These are phyloP conservation scores for Ceuthmochares aereus DNA, from an alignment of 2,113 vertebrate genomes.

Conservation along the genomic window DNA sequence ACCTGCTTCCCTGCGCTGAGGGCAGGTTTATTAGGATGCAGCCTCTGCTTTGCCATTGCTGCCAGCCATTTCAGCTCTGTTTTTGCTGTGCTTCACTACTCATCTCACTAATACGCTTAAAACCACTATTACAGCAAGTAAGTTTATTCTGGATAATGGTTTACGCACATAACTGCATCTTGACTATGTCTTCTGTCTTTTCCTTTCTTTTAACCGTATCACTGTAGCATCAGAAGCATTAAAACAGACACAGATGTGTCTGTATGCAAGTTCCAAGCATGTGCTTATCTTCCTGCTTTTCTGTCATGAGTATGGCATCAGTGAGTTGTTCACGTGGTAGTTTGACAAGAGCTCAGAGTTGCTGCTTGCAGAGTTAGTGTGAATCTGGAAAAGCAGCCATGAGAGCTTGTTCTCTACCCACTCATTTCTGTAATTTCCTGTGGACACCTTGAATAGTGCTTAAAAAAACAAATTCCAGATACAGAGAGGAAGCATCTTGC, in stretches of 20 bases:
- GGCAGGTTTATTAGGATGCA: background rate
- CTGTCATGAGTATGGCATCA: background rate
- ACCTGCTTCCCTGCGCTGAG: background rate
- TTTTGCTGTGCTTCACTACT: background rate
- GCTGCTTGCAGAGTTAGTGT: background rate
- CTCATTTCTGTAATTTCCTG: background rate
- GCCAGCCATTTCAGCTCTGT: background rate
- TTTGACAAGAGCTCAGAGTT: background rate
- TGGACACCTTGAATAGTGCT: background rate
- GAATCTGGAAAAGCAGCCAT: background rate
- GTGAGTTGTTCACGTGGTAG: background rate
- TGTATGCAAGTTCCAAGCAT: fast-evolving
- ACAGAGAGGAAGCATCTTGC: background rate
- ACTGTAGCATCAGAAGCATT: background rate
- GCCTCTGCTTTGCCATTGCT: background rate
- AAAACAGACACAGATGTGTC: background rate
- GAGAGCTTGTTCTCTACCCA: background rate
- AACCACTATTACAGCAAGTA: background rate
- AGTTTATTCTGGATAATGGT: background rate
- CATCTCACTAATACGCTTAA: background rate
- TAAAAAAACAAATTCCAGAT: background rate
- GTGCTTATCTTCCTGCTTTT: background rate
- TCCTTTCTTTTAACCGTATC: background rate
- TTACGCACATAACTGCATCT: fast-evolving
- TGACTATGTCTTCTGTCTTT: background rate